These are phyloP conservation scores for Manis javanica DNA, from an alignment of 2,797 vertebrate species.

Conservation along the genomic window DNA sequence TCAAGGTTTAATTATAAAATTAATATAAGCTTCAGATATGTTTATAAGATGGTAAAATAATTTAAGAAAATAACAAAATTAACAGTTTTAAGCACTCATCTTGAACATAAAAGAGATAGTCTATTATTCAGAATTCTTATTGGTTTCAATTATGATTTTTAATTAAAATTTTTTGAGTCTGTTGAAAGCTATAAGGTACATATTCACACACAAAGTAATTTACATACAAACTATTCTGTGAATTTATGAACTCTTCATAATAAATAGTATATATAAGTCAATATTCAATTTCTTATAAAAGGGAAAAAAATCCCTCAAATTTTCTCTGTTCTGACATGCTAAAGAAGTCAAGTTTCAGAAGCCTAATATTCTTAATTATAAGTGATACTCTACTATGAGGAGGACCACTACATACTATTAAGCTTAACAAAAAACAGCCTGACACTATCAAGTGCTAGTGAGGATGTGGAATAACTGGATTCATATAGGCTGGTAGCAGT, in stretches of 20 bases:
- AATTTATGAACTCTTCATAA: background rate
- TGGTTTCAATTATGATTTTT: slow-evolving; percentile 5
- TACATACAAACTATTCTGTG: slow-evolving; percentile 12
- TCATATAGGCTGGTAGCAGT: background rate
- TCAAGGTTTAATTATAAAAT: background rate
- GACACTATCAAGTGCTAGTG: background rate
- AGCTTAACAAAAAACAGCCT: background rate
- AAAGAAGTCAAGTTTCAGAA: slow-evolving; percentile 1
- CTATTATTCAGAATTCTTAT: slow-evolving; percentile 15
- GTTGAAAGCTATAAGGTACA: background rate
- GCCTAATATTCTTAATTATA: background rate
- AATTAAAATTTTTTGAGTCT: background rate
- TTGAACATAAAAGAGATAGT: background rate
- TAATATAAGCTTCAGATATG: background rate
- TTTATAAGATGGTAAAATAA: slow-evolving; percentile 37
- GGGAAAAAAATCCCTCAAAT: background rate
- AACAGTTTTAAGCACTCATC: slow-evolving; percentile 23
- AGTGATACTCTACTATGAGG: background rate
- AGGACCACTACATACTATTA: background rate
- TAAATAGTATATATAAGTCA: background rate
- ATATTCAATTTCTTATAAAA: background rate
- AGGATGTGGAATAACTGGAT: background rate
- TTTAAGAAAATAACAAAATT: background rate
- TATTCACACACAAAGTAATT: background rate
- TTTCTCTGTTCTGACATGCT: background rate